phyloP scores from a whole-genome alignment of 2,797 vertebrate genomes.

The Scarus forsteni region DNA sequence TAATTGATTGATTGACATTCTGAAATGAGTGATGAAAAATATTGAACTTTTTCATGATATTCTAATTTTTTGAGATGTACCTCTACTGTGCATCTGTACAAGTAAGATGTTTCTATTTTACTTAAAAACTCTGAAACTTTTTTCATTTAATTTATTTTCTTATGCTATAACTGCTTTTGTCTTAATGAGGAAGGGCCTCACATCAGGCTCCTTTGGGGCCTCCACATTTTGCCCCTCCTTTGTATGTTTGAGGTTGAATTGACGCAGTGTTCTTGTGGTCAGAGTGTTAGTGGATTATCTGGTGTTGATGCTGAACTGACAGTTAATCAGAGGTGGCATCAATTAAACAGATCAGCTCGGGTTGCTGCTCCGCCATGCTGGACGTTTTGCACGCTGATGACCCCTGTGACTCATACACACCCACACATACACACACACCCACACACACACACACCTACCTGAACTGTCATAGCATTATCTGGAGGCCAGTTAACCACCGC shows the following conservation, averaged over 20 bases:
- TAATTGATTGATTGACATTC: too few species aligned
- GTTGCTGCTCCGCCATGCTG: slow-evolving; percentile 64
- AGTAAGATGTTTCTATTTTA: too few species aligned
- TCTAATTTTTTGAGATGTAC: too few species aligned
- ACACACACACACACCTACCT: slow-evolving; percentile 23
- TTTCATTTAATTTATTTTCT: too few species aligned
- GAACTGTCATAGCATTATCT: slow-evolving; percentile 26
- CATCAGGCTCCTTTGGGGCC: too few species aligned
- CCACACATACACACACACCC: slow-evolving; percentile 30
- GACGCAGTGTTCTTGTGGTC: slow-evolving; percentile 28
- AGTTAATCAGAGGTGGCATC: slow-evolving; percentile 81
- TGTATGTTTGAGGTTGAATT: slow-evolving; percentile 27
- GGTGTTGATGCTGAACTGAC: slow-evolving; percentile 77
- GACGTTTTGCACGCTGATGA: slow-evolving; percentile 80
- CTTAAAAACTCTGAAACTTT: too few species aligned
- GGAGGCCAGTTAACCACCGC: slow-evolving; percentile 55
- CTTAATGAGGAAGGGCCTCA: too few species aligned
- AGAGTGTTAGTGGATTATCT: slow-evolving; percentile 66
- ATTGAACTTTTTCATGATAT: too few species aligned
- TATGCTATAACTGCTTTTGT: too few species aligned
- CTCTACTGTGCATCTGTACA: too few species aligned
- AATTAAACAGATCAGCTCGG: slow-evolving; percentile 73
- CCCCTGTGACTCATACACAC: slow-evolving; percentile 58
- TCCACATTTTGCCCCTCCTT: background rate
- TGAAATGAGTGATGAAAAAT: too few species aligned